Base-by-base conservation (phyloP, 2,113 vertebrate genomes). In the Polypterus bichir region DNA sequence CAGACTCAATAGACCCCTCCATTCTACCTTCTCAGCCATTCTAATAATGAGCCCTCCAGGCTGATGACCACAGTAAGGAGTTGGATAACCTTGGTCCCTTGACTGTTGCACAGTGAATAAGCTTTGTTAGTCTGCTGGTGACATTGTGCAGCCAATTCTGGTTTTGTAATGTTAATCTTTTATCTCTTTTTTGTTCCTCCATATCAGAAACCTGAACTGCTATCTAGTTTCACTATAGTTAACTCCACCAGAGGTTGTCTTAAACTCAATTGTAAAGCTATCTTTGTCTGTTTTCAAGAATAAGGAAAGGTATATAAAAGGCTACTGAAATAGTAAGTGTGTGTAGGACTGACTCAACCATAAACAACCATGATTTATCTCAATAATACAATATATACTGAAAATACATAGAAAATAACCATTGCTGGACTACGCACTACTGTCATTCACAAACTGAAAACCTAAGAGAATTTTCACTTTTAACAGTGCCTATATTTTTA, bases 211-310 rank as follows among this genome's bases (percentile, higher is more conserved):
- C 44, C 44, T 62, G 54, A 55, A 62, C 57, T 60, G 62, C 64
- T 66, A 64, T 76, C 72, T 63, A 52, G 63, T 70, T 69, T 69
- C 73, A 70, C 47, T 49, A 7, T 54, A 54, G 63, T 61, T 62
- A 62, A 67, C 69, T 73, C 71, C 68, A 70, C 71, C 62, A 59
- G 61, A 74, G 68, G 74, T 72, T 74, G 68, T 70, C 69, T 73
- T 59, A 57, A 27, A 27, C 27, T 27, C 27, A 27, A 27, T 27
- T 27, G 27, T 27, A 27, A 27, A 27, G 27, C 27, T 27, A 27
- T 27, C 27, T 27, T 27, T 27, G 27, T 27, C 27, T 27, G 27
- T 27, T 27, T 27, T 27, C 27, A 27, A 27, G 27, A 27, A 27
- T 27, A 27, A 27, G 27, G 27, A 27, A 27, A 27, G n/a, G 27